phyloP scores from a whole-genome alignment of 2,888 invertebrate species.

The Cerastis rubricosa region DNA sequence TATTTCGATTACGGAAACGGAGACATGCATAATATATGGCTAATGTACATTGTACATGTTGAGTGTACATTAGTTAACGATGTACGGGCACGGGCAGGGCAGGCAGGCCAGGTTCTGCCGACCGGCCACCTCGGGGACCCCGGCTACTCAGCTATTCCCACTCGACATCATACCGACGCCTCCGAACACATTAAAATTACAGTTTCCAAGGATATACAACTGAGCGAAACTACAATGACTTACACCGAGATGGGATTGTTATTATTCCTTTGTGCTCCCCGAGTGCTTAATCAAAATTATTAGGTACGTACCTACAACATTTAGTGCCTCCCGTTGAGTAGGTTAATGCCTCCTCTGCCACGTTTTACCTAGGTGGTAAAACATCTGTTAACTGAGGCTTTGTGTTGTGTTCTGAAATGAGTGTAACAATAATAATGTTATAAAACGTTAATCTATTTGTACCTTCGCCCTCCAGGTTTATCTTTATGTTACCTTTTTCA shows the following conservation, averaged over 20 bases:
- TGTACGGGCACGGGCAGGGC: constrained; percentile 59
- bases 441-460: neutral
- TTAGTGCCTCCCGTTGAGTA: constrained; percentile 74
- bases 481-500: neutral
- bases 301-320: constrained; percentile 69
- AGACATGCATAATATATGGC: constrained; percentile 53
- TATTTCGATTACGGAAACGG: constrained; percentile 49
- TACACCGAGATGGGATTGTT: constrained; percentile 85
- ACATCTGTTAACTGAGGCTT: constrained; percentile 60
- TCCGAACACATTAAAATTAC: constrained; percentile 89
- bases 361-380: constrained; percentile 58
- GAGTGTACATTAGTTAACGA: constrained; percentile 75
- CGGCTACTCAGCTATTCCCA: constrained; percentile 78
- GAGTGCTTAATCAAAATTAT: constrained; percentile 88
- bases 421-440: neutral
- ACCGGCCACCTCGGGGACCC: constrained; percentile 75
- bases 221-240: constrained; percentile 83
- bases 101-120: constrained; percentile 61
- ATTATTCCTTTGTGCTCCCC: constrained; percentile 87
- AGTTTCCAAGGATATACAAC: constrained; percentile 86
- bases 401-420: constrained; percentile 4
- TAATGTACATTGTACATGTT: constrained; percentile 61
- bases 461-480: neutral
- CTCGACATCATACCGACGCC: constrained; percentile 82
- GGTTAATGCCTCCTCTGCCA: constrained; percentile 63